Base-by-base conservation (phyloP, 2,113 vertebrate species). In the Nansenia antarctica region DNA sequence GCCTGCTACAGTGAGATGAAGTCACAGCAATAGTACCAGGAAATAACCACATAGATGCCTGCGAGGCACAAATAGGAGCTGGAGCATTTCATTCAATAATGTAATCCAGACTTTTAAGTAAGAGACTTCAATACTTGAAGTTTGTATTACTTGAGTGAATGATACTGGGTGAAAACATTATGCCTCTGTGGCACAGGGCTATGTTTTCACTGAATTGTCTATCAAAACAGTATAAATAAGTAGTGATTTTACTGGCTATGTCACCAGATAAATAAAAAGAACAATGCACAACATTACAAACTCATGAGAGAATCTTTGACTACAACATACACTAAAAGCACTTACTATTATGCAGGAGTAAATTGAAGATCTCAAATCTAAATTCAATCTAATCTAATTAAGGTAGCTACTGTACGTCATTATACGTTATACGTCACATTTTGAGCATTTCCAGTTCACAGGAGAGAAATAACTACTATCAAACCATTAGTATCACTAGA, bases 11-110 rank as follows among this genome's bases (percentile, higher is more conserved):
- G 79, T 81, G 81, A 82, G 87, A 85, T 85, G 82, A 81, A 88
- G 81, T 80, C 70, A 69, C 83, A 77, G 76, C 81, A 9, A 74
- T n/a, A 78, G 82, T 80, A 76, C 83, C 79, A 75, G 78, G 74
- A 89, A 90, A 91, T 76, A 92, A 91, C 89, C 81, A 85, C 5
- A 70, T 67, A 83, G 85, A 92, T 94, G 92, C 93, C 91, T 92
- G 84, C 80, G n/a, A 90, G 92, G 81, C 91, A 88, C 68, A 77
- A 82, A 84, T 85, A 90, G 92, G 90, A 79, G 91, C 91, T 92
- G 90, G 90, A 90, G 88, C 90, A 88, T 91, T 93, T 87, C 86
- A 87, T 91, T 92, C 85, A 86, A 87, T 92, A 91, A 92, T 90
- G 89, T 88, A 90, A 88, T 89, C 86, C 76, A 82, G 84, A 90